phyloP scores from a whole-genome alignment of 2,797 vertebrate species.

The Danionella dracula region DNA sequence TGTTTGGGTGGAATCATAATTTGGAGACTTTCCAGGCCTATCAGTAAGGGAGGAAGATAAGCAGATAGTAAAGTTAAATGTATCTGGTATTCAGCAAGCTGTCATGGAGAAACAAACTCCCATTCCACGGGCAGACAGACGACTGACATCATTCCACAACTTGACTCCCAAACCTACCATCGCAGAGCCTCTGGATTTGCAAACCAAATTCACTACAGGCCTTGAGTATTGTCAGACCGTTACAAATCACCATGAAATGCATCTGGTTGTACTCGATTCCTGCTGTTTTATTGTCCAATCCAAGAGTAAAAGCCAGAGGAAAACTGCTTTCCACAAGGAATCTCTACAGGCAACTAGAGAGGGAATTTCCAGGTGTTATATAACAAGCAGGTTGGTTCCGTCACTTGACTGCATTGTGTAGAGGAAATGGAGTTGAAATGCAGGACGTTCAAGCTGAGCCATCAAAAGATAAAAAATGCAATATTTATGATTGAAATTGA shows the following conservation, averaged over 20 bases:
- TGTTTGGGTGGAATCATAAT: no score
- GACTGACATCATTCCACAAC: slow-evolving; percentile 23
- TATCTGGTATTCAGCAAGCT: slow-evolving; percentile 28
- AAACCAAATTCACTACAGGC: slow-evolving; percentile 15
- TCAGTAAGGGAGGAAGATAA: neutral
- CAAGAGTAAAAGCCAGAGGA: neutral
- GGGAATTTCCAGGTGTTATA: neutral
- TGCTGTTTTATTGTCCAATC: neutral
- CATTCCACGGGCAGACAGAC: neutral
- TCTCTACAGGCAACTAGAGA: neutral
- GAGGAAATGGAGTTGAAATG: neutral
- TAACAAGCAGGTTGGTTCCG: neutral
- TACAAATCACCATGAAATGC: slow-evolving; percentile 24
- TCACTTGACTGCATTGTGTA: neutral
- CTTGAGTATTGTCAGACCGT: neutral
- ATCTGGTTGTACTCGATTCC: slow-evolving; percentile 15
- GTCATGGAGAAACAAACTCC: slow-evolving; percentile 5
- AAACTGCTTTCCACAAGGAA: neutral
- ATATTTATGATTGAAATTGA: neutral
- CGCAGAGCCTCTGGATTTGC: slow-evolving; percentile 14
- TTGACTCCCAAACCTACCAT: slow-evolving; percentile 1
- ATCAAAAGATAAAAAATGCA: neutral
- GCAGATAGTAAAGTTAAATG: slow-evolving; percentile 8
- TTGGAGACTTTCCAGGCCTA: neutral
- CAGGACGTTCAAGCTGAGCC: neutral